Evolutionary conservation across 2,797 vertebrate genomes (phyloP).

Genomic region (Leontopithecus rosalia): DNA sequence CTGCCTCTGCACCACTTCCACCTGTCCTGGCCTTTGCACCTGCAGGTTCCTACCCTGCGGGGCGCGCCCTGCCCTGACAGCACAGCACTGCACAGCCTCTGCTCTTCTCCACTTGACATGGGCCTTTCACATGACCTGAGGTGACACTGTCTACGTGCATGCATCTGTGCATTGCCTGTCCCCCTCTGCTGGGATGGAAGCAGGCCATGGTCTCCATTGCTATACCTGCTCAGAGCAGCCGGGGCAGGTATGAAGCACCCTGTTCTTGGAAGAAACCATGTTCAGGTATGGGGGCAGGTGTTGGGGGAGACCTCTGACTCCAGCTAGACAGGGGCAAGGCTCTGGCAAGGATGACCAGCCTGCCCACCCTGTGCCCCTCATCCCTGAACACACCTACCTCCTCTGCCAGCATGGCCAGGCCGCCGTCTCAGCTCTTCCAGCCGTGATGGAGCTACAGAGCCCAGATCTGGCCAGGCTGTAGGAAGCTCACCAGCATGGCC

Average conservation of each 20-base stretch:
- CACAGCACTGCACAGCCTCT: fast-evolving
- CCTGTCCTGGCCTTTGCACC: background rate
- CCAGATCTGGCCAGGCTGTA: background rate
- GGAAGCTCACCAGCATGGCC: background rate
- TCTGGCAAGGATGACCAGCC: too few species aligned
- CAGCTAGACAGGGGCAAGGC: background rate
- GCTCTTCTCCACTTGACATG: background rate
- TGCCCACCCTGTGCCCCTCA: background rate
- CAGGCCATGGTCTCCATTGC: background rate
- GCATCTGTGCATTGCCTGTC: background rate
- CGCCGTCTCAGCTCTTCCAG: background rate
- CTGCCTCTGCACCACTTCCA: background rate
- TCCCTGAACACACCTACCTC: too few species aligned
- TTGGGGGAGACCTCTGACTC: background rate
- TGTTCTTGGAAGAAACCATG: background rate
- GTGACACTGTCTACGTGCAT: background rate
- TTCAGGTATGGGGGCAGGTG: background rate
- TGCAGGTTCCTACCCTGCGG: background rate
- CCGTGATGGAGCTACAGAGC: background rate
- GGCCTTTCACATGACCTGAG: too few species aligned
- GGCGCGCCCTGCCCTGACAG: background rate
- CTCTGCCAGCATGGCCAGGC: background rate
- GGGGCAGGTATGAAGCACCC: background rate
- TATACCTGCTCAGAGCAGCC: background rate
- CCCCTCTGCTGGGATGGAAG: too few species aligned